phyloP scores from a whole-genome alignment of 1,140 invertebrate species.

The Drosophila guanche region DNA sequence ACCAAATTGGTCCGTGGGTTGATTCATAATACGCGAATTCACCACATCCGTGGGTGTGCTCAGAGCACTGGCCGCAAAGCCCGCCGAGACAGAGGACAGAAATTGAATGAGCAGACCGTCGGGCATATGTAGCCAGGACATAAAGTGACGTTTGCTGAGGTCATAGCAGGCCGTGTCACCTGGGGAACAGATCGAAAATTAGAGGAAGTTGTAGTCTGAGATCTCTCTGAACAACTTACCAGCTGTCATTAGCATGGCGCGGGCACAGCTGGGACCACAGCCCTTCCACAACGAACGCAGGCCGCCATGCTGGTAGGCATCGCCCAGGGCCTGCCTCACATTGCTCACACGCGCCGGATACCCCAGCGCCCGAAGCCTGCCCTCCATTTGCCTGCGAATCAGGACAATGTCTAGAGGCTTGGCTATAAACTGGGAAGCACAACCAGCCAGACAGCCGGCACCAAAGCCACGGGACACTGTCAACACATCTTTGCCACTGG shows the following conservation, averaged over 20 bases:
- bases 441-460: conserved; percentile 21
- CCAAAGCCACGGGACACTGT: conserved; percentile 8
- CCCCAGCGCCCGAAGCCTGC: conserved; percentile 31
- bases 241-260: conserved; percentile 34
- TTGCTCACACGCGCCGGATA: conserved; percentile 29
- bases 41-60: conserved; percentile 47
- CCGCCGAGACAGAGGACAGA: conserved; percentile 32
- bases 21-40: conserved; percentile 52
- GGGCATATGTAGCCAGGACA: background rate
- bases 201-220: too few species aligned
- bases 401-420: conserved; percentile 40
- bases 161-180: conserved; percentile 45
- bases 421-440: conserved; percentile 5
- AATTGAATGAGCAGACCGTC: conserved; percentile 36
- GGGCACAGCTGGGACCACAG: conserved; percentile 18
- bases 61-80: conserved; percentile 15
- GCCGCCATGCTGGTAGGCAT: conserved; percentile 28
- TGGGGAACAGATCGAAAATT: background rate
- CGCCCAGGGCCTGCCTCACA: conserved; percentile 12
- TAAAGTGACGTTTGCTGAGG: conserved; percentile 32
- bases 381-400: conserved; percentile 55
- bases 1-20: conserved; percentile 26
- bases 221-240: conserved; percentile 19
- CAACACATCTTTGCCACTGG: conserved; percentile 10
- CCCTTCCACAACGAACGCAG: conserved; percentile 32